Evolutionary conservation across 2,888 invertebrate species (phyloP), one percentile per base, ranked within the genome.

Genomic region (Steinernema carpocapsae): DNA sequence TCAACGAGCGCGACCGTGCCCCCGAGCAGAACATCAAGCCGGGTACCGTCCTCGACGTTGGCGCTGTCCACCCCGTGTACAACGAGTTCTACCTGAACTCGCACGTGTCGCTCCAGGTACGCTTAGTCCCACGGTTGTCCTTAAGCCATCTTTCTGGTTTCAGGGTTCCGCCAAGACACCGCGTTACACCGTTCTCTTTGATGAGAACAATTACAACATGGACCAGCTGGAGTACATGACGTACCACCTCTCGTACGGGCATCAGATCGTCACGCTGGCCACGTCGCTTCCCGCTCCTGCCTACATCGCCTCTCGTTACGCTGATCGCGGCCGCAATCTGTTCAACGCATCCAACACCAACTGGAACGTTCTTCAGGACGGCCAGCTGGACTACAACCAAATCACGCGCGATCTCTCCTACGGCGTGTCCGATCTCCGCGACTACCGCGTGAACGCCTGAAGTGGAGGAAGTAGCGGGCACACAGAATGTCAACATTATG

Each of bases 31-130:
- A 82, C 59, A 76, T 83, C 52, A 74, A 52, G 32, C 51, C 75
- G 6, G 83, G 83, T 46, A 43, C 80, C 1, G 77, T 81, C 19
- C 71, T 83, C 29, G 83, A 83, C 42, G 14, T 29, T 10, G 52
- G 43, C 1, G 42, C 74, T 24, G 74, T 74, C 1, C 70, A 76
- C 46, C 75, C 78, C 22, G 45, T 32, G 0, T 74, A 48, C 48
- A 76, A 64, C 74, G 78, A 78, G 52, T 78, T 77, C 72, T 72
- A 75, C 37, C n/a, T 75, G 26, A 71, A 72, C 29, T 51, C 75
- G 6, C 78, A 76, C 19, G 32, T 37, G n/a, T 72, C 76, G 19
- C 32, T 74, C 19, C 74, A 73, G 72, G 75, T 75, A 14, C 29
- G 74, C 43, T n/a, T 37, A 6, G 10, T 37, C 37, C 10, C 10